These are phyloP conservation scores for Ruditapes philippinarum DNA, from an alignment of 1,140 invertebrate genomes.

Conservation along the genomic window DNA sequence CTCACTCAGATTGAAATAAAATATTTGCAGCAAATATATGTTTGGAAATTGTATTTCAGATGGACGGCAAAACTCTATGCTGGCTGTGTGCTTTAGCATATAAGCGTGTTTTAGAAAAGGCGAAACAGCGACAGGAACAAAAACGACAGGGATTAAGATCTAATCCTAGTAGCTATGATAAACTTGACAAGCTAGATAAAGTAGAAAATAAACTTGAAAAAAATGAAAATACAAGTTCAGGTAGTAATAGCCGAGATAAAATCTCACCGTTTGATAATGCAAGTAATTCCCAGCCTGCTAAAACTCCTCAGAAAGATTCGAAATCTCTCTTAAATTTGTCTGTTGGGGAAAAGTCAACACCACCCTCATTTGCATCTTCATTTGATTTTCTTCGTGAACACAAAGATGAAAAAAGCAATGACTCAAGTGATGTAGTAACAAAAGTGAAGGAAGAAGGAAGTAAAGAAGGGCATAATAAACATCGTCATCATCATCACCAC, in stretches of 20 bases:
- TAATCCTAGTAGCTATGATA: constrained; percentile 54
- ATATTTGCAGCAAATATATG: too few relatives aligned
- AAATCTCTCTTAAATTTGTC: constrained; percentile 45
- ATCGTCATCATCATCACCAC: constrained; percentile 74
- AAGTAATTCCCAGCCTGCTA: constrained; percentile 41
- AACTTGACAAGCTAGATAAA: constrained; percentile 55
- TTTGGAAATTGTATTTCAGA: too few relatives aligned
- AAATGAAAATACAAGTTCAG: constrained; percentile 14
- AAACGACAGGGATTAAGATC: constrained; percentile 42
- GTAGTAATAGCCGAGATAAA: constrained; percentile 60
- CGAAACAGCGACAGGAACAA: constrained; percentile 90
- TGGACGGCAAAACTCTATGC: constrained; percentile 97
- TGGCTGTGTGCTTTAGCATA: constrained; percentile 98
- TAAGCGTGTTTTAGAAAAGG: constrained; percentile 95
- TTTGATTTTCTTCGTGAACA: constrained; percentile 63
- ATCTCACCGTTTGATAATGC: constrained; percentile 62
- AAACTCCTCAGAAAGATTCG: constrained; percentile 56
- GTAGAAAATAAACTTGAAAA: constrained; percentile 60
- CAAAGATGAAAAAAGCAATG: constrained; percentile 65
- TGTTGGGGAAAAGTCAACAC: constrained; percentile 61
- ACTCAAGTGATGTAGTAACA: constrained; percentile 53
- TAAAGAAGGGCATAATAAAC: constrained; percentile 65
- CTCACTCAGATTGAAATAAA: too few relatives aligned
- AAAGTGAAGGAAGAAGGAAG: constrained; percentile 58
- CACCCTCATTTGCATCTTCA: constrained; percentile 60